Evolutionary conservation across 2,113 vertebrate species (phyloP), one percentile per base, ranked within the genome.

Genomic region (Pachypanchax playfairii): DNA sequence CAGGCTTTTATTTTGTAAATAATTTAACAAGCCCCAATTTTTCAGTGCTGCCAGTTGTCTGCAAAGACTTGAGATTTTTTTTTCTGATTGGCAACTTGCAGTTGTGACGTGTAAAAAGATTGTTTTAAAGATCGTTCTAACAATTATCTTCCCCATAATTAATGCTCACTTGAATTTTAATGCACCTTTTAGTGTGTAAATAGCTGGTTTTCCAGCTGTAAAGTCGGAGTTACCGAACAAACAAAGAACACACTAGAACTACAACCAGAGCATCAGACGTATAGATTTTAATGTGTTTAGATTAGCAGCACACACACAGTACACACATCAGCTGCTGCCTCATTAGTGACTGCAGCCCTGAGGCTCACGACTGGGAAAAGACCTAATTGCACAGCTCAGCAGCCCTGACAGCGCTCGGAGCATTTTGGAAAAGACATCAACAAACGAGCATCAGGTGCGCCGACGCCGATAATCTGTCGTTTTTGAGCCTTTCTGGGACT

Each of bases 321-420:
- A 50, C 51, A 56, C 22, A n/a, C 62, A 69, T 56, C 55, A 49
- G 36, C 51, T 25, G 39, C 56, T 65, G 47, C 62, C 82, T 89
- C 87, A 86, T 89, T 89, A 89, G 75, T 55, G 60, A 14, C 65
- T 64, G 48, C 70, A 77, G 69, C 73, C 87, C 79, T 7, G 18
- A 64, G 87, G 87, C 85, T 43, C 21, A 47, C 79, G 73, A 66
- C 65, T 59, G 73, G 79, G 79, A 55, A 55, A 62, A 70, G 60
- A 29, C 49, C 57, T 83, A 82, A 87, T 89, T 85, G 85, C 77
- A 74, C 65, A 75, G 75, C 83, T 85, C 79, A 75, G 79, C 79
- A 76, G 75, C 69, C 43, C 59, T 82, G 82, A 87, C 78, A 76
- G 79, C 29, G 60, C 80, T 80, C 28, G 10, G n/a, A 76, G 84